Evolutionary conservation across 2,797 vertebrate genomes (phyloP).

Genomic region (Picus viridis): DNA sequence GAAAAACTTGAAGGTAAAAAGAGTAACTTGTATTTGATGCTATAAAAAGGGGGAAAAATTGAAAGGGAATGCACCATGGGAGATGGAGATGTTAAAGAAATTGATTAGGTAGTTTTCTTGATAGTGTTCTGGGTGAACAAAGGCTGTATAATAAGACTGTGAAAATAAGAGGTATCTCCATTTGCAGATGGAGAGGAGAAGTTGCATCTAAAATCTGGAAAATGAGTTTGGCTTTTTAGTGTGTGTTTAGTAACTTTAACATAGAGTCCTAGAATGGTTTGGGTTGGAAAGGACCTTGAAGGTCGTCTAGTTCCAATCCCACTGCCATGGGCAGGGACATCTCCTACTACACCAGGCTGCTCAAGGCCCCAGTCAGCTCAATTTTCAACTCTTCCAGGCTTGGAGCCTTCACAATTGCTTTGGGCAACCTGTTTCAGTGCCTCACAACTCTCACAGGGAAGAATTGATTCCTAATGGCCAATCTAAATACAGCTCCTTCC

Average conservation of each 20-base stretch:
- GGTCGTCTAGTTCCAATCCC: too few species aligned
- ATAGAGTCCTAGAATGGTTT: too few species aligned
- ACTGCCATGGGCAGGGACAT: too few species aligned
- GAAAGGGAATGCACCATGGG: not conserved
- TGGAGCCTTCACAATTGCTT: too few species aligned
- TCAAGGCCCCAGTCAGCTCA: too few species aligned
- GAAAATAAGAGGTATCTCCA: not conserved
- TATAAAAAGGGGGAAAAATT: not conserved
- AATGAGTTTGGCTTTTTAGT: not conserved
- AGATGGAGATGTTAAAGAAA: not conserved
- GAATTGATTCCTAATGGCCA: too few species aligned
- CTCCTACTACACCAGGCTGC: too few species aligned
- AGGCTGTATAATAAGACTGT: not conserved
- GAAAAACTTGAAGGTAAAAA: not conserved
- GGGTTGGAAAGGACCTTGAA: too few species aligned
- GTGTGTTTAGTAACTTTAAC: not conserved
- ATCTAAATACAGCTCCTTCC: too few species aligned
- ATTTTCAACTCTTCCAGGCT: too few species aligned
- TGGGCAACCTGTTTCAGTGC: too few species aligned
- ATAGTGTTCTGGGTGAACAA: rapidly evolving
- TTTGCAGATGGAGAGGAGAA: not conserved
- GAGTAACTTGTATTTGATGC: not conserved
- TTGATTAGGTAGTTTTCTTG: not conserved
- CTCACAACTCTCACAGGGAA: too few species aligned
- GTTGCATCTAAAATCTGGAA: not conserved